Conservation (phyloP, 2,797 vertebrate species). For the Podarcis siculus region DNA sequence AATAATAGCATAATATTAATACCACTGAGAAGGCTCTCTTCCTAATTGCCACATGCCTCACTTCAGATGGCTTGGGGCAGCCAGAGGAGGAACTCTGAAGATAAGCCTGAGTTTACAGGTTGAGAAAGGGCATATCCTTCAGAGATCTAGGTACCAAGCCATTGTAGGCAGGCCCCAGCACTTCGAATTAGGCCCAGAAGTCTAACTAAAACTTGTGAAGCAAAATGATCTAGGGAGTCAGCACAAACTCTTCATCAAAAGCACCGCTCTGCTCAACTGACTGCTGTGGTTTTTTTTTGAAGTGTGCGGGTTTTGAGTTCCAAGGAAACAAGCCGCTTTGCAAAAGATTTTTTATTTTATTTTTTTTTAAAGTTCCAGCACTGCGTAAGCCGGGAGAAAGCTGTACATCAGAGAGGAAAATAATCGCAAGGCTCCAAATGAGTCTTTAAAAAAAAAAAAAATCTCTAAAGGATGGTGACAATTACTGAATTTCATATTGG, state of each 20-base stretch:
- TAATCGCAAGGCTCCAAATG: slow-evolving; percentile 70
- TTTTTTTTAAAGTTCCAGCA: neutral
- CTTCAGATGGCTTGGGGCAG: neutral
- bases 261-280: neutral
- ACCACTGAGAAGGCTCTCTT: too few relatives aligned
- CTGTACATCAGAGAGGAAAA: slow-evolving; percentile 58
- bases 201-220: neutral
- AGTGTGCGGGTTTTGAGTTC: slow-evolving; percentile 51
- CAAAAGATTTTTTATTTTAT: neutral
- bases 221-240: neutral
- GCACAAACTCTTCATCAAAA: neutral
- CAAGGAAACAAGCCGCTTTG: slow-evolving; percentile 61
- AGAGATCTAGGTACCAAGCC: too few relatives aligned
- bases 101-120: neutral
- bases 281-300: neutral
- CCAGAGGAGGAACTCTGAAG: neutral
- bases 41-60: neutral
- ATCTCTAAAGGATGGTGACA: slow-evolving; percentile 68
- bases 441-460: slow-evolving; percentile 66
- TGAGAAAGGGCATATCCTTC: too few relatives aligned
- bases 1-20: too few relatives aligned
- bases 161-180: neutral
- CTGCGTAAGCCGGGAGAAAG: slow-evolving; percentile 51
- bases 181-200: neutral
- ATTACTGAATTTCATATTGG: slow-evolving; percentile 77